Percentiles rank a stretch among this genome's conserved stretches.
phyloP scores from a whole-genome alignment of 2,113 vertebrate genomes.

The Prochilodus magdalenae region DNA sequence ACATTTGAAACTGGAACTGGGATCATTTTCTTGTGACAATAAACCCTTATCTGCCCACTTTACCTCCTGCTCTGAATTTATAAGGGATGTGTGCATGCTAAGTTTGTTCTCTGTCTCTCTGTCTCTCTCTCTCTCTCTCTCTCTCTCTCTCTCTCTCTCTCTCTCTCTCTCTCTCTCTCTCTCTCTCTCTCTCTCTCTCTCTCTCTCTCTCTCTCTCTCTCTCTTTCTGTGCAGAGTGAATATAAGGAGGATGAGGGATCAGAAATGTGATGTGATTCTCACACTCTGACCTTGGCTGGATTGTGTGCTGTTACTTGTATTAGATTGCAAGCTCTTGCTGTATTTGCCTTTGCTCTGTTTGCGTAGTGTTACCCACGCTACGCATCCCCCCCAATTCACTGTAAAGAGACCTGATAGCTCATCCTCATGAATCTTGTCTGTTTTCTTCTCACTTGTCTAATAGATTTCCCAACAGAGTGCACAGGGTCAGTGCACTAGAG shows the following conservation, averaged over 20 bases:
- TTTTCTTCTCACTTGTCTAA: conserved; percentile 51
- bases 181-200: neutral
- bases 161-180: neutral
- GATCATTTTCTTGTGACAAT: conserved; percentile 24
- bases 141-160: too few relatives aligned
- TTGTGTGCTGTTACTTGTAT: neutral
- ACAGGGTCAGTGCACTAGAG: conserved; percentile 35
- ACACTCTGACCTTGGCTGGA: neutral
- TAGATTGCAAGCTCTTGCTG: conserved; percentile 17
- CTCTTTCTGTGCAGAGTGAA: neutral
- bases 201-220: conserved; percentile 4
- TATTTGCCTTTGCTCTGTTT: conserved; percentile 43
- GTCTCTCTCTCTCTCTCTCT: neutral
- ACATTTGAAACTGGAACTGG: conserved; percentile 13
- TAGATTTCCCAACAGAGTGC: conserved; percentile 34
- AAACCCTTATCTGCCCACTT: neutral
- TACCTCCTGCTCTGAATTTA: conserved; percentile 14
- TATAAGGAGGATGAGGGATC: too few relatives aligned
- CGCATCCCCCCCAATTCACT: neutral
- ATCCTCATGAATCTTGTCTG: conserved; percentile 38
- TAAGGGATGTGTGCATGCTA: conserved; percentile 1
- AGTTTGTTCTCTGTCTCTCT: neutral
- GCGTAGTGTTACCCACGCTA: conserved; percentile 3
- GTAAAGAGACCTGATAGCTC: conserved; percentile 9
- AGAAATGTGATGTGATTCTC: neutral